Conservation (phyloP, 1,140 invertebrate species). For the Drosophila ogumai region DNA sequence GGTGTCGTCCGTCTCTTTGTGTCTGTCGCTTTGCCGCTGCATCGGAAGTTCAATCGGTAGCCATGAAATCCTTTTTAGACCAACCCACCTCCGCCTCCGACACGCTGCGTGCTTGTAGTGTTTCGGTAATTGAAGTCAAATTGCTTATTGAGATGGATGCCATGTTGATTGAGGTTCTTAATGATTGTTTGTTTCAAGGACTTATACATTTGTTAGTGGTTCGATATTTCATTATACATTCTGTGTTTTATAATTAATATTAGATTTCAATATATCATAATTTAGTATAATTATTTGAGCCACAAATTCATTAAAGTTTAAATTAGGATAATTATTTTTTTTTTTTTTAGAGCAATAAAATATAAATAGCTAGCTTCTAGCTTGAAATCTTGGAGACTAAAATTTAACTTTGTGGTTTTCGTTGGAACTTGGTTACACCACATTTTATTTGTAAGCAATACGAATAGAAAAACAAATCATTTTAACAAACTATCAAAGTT, state of each 20-base stretch:
- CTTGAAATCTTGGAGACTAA: too few species aligned
- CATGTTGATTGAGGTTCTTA: constrained; percentile 21
- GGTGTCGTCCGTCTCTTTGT: constrained; percentile 15
- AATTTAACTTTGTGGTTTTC: too few species aligned
- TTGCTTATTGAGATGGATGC: constrained; percentile 39
- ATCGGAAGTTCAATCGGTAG: constrained; percentile 54
- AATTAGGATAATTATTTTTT: too few species aligned
- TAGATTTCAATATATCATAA: background rate
- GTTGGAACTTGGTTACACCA: too few species aligned
- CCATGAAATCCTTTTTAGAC: constrained; percentile 41
- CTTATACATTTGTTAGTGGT: background rate
- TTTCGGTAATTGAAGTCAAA: constrained; percentile 53
- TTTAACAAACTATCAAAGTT: too few species aligned
- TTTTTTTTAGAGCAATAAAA: too few species aligned
- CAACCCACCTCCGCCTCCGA: background rate
- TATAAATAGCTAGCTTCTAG: too few species aligned
- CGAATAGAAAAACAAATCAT: too few species aligned
- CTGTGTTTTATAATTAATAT: background rate
- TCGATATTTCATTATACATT: too few species aligned
- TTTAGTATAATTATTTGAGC: too few species aligned
- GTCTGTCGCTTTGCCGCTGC: constrained; percentile 20
- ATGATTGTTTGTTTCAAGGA: background rate
- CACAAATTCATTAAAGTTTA: too few species aligned
- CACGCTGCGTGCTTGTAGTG: background rate
- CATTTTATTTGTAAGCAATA: too few species aligned